Percentiles rank a stretch among this genome's conserved stretches.
phyloP scores from a whole-genome alignment of 2,888 invertebrate genomes.

The Tholera decimalis region DNA sequence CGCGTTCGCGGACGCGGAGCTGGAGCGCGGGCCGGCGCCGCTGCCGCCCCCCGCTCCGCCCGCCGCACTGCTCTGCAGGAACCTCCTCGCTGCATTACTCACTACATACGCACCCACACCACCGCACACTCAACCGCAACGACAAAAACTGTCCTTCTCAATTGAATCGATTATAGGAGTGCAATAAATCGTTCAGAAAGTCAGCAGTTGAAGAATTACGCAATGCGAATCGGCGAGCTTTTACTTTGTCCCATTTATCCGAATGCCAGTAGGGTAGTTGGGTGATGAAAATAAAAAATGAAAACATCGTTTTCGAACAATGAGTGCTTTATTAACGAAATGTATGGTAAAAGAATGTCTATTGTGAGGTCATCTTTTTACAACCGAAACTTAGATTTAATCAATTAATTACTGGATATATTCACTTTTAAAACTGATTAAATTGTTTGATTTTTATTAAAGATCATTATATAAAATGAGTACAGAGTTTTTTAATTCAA shows the following conservation, averaged over 20 bases:
- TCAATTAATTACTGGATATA: conserved; percentile 61
- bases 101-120: conserved; percentile 82
- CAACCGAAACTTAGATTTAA: conserved; percentile 81
- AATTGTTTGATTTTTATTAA: conserved; percentile 54
- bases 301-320: conserved; percentile 79
- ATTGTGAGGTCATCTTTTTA: conserved; percentile 85
- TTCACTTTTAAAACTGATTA: conserved; percentile 59
- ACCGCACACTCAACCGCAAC: conserved; percentile 69
- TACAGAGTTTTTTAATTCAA: conserved; percentile 73
- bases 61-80: conserved; percentile 88
- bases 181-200: conserved; percentile 73
- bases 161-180: conserved; percentile 94
- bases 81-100: conserved; percentile 85
- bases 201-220: not conserved
- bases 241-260: not conserved
- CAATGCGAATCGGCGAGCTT: not conserved
- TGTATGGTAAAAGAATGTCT: conserved; percentile 87
- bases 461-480: conserved; percentile 73
- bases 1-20: conserved; percentile 93
- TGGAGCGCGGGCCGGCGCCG: conserved; percentile 89
- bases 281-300: conserved; percentile 31
- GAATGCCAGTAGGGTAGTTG: not conserved
- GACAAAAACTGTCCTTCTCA: conserved; percentile 91
- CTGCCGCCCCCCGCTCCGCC: conserved; percentile 69
- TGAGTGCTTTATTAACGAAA: conserved; percentile 91